These are phyloP conservation scores for Odobenus rosmarus DNA, from an alignment of 2,113 vertebrate species.

Conservation along the genomic window DNA sequence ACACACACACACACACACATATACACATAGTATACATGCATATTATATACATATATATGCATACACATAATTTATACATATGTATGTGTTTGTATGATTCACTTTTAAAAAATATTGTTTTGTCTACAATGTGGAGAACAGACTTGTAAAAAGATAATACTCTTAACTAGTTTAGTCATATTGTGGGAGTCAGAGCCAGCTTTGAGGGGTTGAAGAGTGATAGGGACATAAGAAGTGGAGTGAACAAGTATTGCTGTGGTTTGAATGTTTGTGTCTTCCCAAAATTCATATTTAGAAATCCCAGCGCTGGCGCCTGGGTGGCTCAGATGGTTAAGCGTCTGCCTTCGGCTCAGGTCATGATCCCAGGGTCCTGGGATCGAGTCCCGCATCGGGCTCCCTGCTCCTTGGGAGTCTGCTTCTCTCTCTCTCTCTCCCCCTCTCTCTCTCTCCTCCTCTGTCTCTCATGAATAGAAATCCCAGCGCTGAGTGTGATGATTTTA, in stretches of 20 bases:
- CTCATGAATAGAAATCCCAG: not conserved
- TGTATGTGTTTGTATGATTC: not conserved
- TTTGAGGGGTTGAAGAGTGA: not conserved
- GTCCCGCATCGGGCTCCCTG: too few species aligned
- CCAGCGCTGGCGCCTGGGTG: too few species aligned
- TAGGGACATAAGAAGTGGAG: not conserved
- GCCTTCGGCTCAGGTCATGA: too few species aligned
- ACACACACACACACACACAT: accelerated
- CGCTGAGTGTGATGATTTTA: not conserved
- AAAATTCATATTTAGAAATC: not conserved
- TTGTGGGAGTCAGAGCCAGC: not conserved
- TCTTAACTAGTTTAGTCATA: not conserved
- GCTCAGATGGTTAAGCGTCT: too few species aligned
- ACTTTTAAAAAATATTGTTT: not conserved
- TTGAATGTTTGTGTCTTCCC: not conserved
- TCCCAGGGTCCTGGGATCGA: too few species aligned
- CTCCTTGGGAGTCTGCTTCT: too few species aligned
- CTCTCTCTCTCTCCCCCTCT: too few species aligned
- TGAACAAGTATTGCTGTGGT: not conserved
- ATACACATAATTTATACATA: not conserved
- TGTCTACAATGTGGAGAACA: not conserved
- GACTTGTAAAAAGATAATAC: not conserved
- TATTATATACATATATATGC: not conserved
- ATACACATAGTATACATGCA: not conserved
- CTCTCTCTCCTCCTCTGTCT: too few species aligned